These are phyloP conservation scores for Engraulis encrasicolus DNA, from an alignment of 2,113 vertebrate genomes.

Conservation along the genomic window DNA sequence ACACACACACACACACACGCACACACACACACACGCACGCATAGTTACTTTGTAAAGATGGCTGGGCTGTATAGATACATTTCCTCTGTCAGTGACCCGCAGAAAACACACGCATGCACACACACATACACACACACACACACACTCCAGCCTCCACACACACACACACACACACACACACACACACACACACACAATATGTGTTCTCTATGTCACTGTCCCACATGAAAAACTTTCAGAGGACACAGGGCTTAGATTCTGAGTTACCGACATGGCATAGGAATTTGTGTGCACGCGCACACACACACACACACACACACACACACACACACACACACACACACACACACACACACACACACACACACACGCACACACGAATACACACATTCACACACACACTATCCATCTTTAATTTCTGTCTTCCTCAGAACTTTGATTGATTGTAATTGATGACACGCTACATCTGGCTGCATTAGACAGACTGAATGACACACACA, in stretches of 20 bases:
- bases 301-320: constrained; percentile 7
- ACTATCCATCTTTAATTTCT: constrained; percentile 52
- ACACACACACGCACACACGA: neutral
- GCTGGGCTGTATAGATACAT: too few relatives aligned
- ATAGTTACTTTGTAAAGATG: neutral
- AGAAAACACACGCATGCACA: too few relatives aligned
- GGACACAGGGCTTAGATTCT: neutral
- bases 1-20: neutral
- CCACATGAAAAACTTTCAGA: neutral
- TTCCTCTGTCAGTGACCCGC: too few relatives aligned
- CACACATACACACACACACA: neutral
- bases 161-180: neutral
- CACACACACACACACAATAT: neutral
- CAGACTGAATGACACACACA: constrained; percentile 58
- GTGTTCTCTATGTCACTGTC: neutral
- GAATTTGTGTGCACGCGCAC: neutral
- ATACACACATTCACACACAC: constrained; percentile 27
- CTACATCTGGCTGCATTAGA: constrained; percentile 60
- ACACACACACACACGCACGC: too few relatives aligned
- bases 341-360: neutral
- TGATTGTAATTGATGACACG: constrained; percentile 66
- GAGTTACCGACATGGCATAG: neutral
- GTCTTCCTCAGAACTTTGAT: constrained; percentile 35
- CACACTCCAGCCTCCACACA: neutral
- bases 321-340: neutral